Percentiles rank a stretch among this genome's conserved stretches.
Evolutionary conservation across 1,140 invertebrate species (phyloP).

Genomic region (Metopolophium dirhodum): DNA sequence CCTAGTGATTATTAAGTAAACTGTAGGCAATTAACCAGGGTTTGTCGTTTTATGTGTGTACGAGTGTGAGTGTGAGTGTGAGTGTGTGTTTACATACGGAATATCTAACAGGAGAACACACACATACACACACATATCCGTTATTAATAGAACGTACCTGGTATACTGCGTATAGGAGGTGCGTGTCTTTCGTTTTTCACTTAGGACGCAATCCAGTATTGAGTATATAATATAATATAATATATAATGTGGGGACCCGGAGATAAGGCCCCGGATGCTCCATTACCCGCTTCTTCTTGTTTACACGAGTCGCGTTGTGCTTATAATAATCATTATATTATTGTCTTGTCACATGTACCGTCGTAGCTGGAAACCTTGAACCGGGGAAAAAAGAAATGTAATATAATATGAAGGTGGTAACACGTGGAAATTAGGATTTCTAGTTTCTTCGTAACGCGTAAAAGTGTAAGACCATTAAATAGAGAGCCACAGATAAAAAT

Average conservation of each 20-base stretch:
- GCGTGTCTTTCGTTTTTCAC: constrained; percentile 34
- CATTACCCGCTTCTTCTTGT: constrained; percentile 40
- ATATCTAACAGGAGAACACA: constrained; percentile 35
- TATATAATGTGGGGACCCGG: constrained; percentile 24
- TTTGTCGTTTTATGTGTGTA: constrained; percentile 6
- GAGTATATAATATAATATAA: constrained; percentile 15
- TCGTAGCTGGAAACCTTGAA: neutral
- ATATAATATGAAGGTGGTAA: neutral
- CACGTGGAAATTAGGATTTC: constrained; percentile 29
- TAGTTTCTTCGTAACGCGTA: constrained; percentile 1
- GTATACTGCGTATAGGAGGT: neutral
- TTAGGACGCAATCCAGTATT: constrained; percentile 10
- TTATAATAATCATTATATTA: constrained; percentile 45
- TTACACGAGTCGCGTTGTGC: constrained; percentile 37
- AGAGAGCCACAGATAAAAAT: neutral
- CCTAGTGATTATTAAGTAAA: constrained; percentile 48
- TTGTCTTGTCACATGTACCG: constrained; percentile 20
- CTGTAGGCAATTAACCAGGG: constrained; percentile 50
- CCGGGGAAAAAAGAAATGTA: neutral
- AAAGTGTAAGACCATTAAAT: neutral
- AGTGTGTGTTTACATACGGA: constrained; percentile 13
- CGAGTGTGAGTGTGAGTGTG: neutral
- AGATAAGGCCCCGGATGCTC: constrained; percentile 52
- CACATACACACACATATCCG: constrained; percentile 22
- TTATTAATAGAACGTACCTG: constrained; percentile 32